phyloP scores from a whole-genome alignment of 2,113 vertebrate genomes.

The Hippopotamus amphibius region DNA sequence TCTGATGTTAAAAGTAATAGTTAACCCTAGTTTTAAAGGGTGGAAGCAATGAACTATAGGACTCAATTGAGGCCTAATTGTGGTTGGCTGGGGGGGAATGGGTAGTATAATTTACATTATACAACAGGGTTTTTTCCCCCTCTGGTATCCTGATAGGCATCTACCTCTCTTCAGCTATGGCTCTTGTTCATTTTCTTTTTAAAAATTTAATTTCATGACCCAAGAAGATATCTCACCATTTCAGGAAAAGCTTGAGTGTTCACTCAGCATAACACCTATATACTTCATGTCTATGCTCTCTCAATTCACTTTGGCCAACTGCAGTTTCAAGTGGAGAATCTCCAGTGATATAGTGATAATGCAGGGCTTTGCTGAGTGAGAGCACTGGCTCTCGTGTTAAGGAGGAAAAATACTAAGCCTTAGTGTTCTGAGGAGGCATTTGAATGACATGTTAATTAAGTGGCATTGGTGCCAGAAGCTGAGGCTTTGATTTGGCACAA shows the following conservation, averaged over 20 bases:
- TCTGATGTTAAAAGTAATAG: slow-evolving; percentile 59
- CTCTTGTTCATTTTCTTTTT: slow-evolving; percentile 67
- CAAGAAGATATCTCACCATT: slow-evolving; percentile 78
- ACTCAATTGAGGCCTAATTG: slow-evolving; percentile 64
- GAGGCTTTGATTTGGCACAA: slow-evolving; percentile 85
- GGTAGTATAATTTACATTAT: background rate
- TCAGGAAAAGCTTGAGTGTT: slow-evolving; percentile 82
- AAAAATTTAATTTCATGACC: slow-evolving; percentile 84
- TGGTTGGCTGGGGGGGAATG: background rate
- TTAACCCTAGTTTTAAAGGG: slow-evolving; percentile 58
- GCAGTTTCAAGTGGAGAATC: slow-evolving; percentile 86
- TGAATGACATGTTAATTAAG: slow-evolving; percentile 89
- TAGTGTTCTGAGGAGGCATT: slow-evolving; percentile 87
- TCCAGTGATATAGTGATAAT: slow-evolving; percentile 86
- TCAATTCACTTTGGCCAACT: slow-evolving; percentile 83
- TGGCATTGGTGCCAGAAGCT: slow-evolving; percentile 85
- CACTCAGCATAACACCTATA: slow-evolving; percentile 77
- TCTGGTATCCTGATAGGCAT: slow-evolving; percentile 61
- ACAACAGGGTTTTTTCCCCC: background rate
- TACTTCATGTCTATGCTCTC: slow-evolving; percentile 80
- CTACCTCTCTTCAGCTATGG: slow-evolving; percentile 71
- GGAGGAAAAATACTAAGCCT: slow-evolving; percentile 86
- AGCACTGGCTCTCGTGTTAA: slow-evolving; percentile 85
- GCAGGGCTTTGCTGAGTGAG: slow-evolving; percentile 84
- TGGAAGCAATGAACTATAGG: background rate